phyloP scores from a whole-genome alignment of 2,113 vertebrate genomes.

The Fregetta grallaria region DNA sequence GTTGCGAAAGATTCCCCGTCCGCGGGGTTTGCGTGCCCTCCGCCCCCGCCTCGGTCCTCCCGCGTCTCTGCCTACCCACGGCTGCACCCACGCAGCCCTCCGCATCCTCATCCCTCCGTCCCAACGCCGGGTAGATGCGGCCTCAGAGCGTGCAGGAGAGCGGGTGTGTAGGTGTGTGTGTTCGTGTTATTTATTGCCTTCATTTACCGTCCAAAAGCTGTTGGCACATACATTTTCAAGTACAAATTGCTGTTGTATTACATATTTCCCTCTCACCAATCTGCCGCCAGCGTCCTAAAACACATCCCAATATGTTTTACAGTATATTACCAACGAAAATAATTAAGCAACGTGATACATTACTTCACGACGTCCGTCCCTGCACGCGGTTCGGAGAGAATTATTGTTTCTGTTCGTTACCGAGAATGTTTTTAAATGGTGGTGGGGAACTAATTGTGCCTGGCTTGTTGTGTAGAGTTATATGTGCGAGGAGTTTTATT shows the following conservation, averaged over 20 bases:
- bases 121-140: not conserved
- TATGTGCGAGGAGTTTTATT: not conserved
- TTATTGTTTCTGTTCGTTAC: not conserved
- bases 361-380: not conserved
- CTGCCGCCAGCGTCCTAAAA: slow-evolving; percentile 26
- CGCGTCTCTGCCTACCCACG: not conserved
- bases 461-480: not conserved
- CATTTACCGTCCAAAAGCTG: slow-evolving; percentile 58
- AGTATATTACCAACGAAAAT: slow-evolving; percentile 38
- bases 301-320: slow-evolving; percentile 3
- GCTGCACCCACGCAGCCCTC: not conserved
- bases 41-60: not conserved
- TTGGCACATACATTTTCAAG: slow-evolving; percentile 61
- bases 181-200: slow-evolving; percentile 56
- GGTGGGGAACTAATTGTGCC: not conserved
- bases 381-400: not conserved
- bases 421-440: not conserved
- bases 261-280: slow-evolving; percentile 34
- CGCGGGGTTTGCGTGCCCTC: not conserved
- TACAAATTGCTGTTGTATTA: slow-evolving; percentile 57
- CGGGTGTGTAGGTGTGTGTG: not conserved
- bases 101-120: not conserved
- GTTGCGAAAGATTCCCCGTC: not conserved
- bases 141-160: not conserved
- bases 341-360: not conserved